Evolutionary conservation across 2,888 invertebrate genomes (phyloP), one percentile per base, ranked within the genome.

Genomic region (Cosmopolites sordidus): DNA sequence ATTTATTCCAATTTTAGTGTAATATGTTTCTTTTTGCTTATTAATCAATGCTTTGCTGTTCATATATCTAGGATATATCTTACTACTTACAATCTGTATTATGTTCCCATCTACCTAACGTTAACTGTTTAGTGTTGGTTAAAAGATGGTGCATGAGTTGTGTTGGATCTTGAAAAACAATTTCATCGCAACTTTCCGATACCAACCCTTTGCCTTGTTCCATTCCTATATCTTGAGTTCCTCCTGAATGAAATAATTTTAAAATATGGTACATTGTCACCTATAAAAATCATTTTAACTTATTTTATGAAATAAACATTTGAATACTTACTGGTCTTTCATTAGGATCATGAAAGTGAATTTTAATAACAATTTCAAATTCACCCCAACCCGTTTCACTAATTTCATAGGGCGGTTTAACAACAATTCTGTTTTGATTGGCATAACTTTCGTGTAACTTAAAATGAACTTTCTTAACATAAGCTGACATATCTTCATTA

Each of bases 351-450:
- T 91, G 88, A 66, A 99, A 99, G 73, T 93, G 94, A 58, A 99
- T 91, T 73, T 97, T 97, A 48, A 99, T 96, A 29, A 93, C 90
- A 60, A 98, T 91, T 76, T 99, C 98, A 73, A 99, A 99, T 76
- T 99, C 99, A 61, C 99, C 99, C 98, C 99, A 99, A 1, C 98
- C 98, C 0, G 98, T 98, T 75, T 99, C 98, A 0, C 91, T 92
- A 4, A 99, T 84, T 77, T 98, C 97, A 70, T 94, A 99, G 0
- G 98, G 99, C 0, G 96, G 95, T 70, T 94, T 92, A 0, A 91
- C 89, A 0, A 97, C 82, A 60, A 96, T 92, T 70, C 98, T 79
- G 71, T 93, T 95, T 1, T 90, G 91, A 74, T 96, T 97, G 0
- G 89, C 83, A 68, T 97, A 98, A 72, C 96, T 97, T 73, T 99